Conservation (phyloP, 1,140 invertebrate species). For the Nixonia krombeini region DNA sequence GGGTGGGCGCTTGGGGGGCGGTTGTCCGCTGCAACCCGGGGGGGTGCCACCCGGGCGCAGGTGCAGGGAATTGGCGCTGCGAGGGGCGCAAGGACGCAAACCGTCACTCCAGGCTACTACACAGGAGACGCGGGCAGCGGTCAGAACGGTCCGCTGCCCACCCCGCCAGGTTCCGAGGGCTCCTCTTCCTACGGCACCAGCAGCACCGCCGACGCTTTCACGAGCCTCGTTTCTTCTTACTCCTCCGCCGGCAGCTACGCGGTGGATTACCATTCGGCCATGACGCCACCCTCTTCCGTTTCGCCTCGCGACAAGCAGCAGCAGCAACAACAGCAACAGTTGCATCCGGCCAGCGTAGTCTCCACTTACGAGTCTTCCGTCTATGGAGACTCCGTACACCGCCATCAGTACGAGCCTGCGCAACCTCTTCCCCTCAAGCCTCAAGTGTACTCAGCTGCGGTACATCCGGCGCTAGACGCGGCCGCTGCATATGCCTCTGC, state of each 20-base stretch:
- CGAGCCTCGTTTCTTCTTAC: constrained; percentile 75
- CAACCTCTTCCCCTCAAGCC: constrained; percentile 89
- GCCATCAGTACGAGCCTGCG: constrained; percentile 76
- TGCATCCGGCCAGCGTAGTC: constrained; percentile 45
- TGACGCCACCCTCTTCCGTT: constrained; percentile 95
- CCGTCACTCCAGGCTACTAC: too few relatives aligned
- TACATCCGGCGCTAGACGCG: constrained; percentile 75
- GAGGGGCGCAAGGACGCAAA: too few relatives aligned
- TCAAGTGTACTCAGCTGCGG: constrained; percentile 84
- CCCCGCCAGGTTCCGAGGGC: constrained; percentile 87
- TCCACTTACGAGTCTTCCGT: constrained; percentile 61
- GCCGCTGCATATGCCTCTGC: constrained; percentile 72
- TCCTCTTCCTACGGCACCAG: constrained; percentile 78
- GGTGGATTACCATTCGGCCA: constrained; percentile 89
- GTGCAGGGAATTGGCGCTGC: too few relatives aligned
- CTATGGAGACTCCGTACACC: constrained; percentile 72
- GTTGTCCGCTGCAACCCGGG: too few relatives aligned
- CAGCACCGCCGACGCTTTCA: constrained; percentile 73
- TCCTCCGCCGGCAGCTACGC: constrained; percentile 78
- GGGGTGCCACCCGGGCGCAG: too few relatives aligned
- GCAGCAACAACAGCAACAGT: constrained; percentile 67
- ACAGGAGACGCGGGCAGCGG: constrained; percentile 57
- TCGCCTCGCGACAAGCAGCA: constrained; percentile 91
- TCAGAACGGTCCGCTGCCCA: constrained; percentile 81
- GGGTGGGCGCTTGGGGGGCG: too few relatives aligned